Evolutionary conservation across 2,797 vertebrate species (phyloP), one percentile per base, ranked within the genome.

Genomic region (Lepilemur septentrionalis): DNA sequence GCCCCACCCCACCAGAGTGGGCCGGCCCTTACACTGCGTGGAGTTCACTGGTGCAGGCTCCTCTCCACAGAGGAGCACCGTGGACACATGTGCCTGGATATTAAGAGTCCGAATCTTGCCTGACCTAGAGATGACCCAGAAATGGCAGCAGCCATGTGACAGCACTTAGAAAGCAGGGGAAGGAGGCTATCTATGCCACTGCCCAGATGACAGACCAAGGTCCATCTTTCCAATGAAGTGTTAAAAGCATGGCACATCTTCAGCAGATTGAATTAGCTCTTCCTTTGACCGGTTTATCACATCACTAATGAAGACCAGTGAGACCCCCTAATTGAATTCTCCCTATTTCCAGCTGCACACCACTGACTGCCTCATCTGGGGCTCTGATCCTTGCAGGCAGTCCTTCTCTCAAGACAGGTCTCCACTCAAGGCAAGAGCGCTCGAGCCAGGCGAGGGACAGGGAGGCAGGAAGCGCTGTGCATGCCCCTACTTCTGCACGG

Each of bases 251-350:
- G 46, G 48, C 65, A 38, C n/a, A 13, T 78, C 67, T 17, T 50
- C 52, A 6, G 80, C 41, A 93, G 86, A 97, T 93, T 88, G 83
- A 93, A 95, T 97, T 97, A 97, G 89, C 82, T 88, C 93, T 93
- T 97, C 92, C 86, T 92, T n/a, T 84, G 94, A 83, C 94, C 48
- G 4, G 25, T 82, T 73, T n/a, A 79, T 15, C 91, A 84, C 52
- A 55, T 95, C 30, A 10, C 83, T 94, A 82, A 94, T 79, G 93
- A 95, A 96, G 94, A 93, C 84, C 94, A 79, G 65, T 0, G 79
- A 97, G 80, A 93, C 61, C 41, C 59, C 67, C 95, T 96, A 91
- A 95, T 93, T 75, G 76, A 96, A 97, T 97, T 94, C 52, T 88
- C 69, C 93, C 52, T 48, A 7, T 83, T 88, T 87, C 92, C 65